phyloP scores from a whole-genome alignment of 2,888 invertebrate species.

The Drosophila villosipedis region DNA sequence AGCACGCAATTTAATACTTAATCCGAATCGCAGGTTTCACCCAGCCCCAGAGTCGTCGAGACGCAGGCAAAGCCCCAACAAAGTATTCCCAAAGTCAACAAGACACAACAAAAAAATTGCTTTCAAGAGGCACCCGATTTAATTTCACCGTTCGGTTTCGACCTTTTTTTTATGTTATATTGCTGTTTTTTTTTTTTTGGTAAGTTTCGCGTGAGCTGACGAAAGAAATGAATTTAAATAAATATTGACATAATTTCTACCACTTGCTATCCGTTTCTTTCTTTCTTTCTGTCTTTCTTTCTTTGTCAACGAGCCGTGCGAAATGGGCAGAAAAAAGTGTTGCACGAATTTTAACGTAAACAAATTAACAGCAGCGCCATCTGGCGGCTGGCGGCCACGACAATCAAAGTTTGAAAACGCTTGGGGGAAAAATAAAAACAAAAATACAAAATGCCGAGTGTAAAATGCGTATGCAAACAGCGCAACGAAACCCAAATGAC shows the following conservation, averaged over 20 bases:
- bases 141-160: conserved; percentile 67
- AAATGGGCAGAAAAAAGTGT: conserved; percentile 13
- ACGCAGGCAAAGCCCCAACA: conserved; percentile 16
- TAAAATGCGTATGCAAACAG: conserved; percentile 46
- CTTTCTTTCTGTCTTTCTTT: conserved; percentile 1
- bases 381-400: conserved; percentile 19
- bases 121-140: conserved; percentile 69
- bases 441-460: conserved; percentile 22
- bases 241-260: conserved; percentile 78
- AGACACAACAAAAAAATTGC: conserved; percentile 37
- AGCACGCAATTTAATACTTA: conserved; percentile 16
- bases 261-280: conserved; percentile 32
- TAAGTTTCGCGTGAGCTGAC: conserved; percentile 45
- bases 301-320: conserved; percentile 20
- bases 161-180: conserved; percentile 16
- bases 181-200: conserved; percentile 32
- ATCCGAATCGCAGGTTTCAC: conserved; percentile 42
- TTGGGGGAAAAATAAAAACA: neutral
- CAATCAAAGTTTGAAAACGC: neutral
- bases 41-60: conserved; percentile 8
- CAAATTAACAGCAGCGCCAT: conserved; percentile 59
- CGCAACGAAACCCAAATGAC: conserved; percentile 34
- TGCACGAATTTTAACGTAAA: conserved; percentile 57
- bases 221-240: conserved; percentile 80
- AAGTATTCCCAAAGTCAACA: conserved; percentile 67